Percentiles rank a stretch among this genome's conserved stretches.
Evolutionary conservation across 2,888 invertebrate species (phyloP).

Genomic region (Amblyjoppa fuscipennis): DNA sequence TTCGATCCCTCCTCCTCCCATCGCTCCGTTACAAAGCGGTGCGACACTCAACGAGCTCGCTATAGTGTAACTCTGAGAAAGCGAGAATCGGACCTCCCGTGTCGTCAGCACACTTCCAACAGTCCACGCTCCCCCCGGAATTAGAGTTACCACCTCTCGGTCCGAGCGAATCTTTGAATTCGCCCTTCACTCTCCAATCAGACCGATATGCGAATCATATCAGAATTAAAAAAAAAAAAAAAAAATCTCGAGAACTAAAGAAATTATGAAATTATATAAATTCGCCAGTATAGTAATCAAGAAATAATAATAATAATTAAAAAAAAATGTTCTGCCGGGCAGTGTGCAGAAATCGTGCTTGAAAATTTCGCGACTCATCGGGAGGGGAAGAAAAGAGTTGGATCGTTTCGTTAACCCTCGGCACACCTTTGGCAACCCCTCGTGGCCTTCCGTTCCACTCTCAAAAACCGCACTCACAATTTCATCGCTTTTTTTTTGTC

Average conservation of each 20-base stretch:
- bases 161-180: neutral
- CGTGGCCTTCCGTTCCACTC: conserved; percentile 13
- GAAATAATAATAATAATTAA: neutral
- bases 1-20: conserved; percentile 4
- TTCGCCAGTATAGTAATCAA: neutral
- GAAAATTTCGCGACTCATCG: neutral
- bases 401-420: conserved; percentile 4
- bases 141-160: conserved; percentile 2
- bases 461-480: conserved; percentile 36
- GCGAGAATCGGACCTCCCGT: conserved; percentile 31
- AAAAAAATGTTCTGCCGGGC: neutral
- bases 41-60: conserved; percentile 37
- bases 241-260: neutral
- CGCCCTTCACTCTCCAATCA: neutral
- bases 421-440: conserved; percentile 22
- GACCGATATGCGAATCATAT: neutral
- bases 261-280: neutral
- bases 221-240: neutral
- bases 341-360: neutral
- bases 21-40: conserved; percentile 38
- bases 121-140: conserved; percentile 11
- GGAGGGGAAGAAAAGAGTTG: neutral
- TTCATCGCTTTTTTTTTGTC: neutral
- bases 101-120: conserved; percentile 30
- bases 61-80: neutral